Percentiles rank a stretch among this genome's conserved stretches.
Conservation (phyloP, 1,140 invertebrate species). For the Reticulitermes speratus region DNA sequence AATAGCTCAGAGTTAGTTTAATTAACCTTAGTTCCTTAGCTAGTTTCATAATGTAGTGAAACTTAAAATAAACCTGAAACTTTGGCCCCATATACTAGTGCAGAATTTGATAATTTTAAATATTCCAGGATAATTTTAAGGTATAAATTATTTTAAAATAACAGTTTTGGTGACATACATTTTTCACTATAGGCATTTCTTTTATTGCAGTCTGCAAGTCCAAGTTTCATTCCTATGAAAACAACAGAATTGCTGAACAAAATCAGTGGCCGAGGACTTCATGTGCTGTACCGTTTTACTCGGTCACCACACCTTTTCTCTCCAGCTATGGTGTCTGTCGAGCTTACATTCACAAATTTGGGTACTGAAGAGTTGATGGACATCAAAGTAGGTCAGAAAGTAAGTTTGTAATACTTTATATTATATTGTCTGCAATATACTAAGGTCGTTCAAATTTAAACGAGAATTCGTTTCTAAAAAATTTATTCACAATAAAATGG, state of each 20-base stretch:
- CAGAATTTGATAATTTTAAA: slow-evolving; percentile 28
- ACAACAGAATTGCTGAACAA: slow-evolving; percentile 75
- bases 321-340: slow-evolving; percentile 77
- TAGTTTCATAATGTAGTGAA: no score
- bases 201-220: slow-evolving; percentile 32
- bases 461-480: no score
- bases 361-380: slow-evolving; percentile 65
- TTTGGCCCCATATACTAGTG: no score
- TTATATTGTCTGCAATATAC: no score
- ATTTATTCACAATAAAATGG: no score
- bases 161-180: not conserved
- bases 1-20: no score
- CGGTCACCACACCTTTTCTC: slow-evolving; percentile 84
- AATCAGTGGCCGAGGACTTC: slow-evolving; percentile 74
- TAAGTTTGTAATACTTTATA: slow-evolving; percentile 42
- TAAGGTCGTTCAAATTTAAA: no score
- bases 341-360: slow-evolving; percentile 79
- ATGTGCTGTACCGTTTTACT: slow-evolving; percentile 72
- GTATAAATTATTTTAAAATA: not conserved
- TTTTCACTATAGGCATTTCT: not conserved
- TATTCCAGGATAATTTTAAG: not conserved
- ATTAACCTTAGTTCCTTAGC: no score
- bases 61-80: no score
- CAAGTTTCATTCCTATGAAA: slow-evolving; percentile 57
- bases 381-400: slow-evolving; percentile 74